Evolutionary conservation across 2,113 vertebrate genomes (phyloP), one percentile per base, ranked within the genome.

Genomic region (Ceyx cyanopectus): DNA sequence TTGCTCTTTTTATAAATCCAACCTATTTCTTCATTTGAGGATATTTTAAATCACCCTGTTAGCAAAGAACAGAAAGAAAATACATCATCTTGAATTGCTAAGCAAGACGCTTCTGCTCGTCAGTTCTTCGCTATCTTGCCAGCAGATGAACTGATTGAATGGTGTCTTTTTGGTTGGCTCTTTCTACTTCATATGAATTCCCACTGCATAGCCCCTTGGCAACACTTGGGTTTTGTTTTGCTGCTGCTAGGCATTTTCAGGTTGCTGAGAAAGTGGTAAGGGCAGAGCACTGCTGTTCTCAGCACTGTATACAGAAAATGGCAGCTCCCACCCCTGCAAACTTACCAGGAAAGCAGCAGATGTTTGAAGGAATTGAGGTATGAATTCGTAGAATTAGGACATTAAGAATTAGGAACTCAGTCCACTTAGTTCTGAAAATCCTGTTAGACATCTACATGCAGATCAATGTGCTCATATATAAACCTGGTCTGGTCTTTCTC

Each of bases 201-300:
- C 26, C 32, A 12, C 30, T 32, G 29, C 20, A 5, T 0, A 0
- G 7, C 13, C 30, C 23, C 32, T 69, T 46, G 34, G 34, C 27
- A 32, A 19, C 0, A 1, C 24, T 69, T 53, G 41, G 41, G 2
- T 40, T 79, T 66, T 62, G 37, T 29, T 74, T n/a, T 40, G 46
- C 37, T 66, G 46, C 60, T 76, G 22, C 22, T 16, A 17, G 22
- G 50, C 12, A 4, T 29, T 40, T 63, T 20, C 18, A 26, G 14
- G 40, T 23, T 54, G 12, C 40, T 20, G 29, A 61, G 30, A 23
- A 88, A 17, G 23, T 26, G 48, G 4, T 8, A 14, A 29, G 48
- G 54, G 58, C n/a, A 89, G 56, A 24, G 46, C 53, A 73, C 43
- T 37, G 13, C 32, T 66, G 1, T 4, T 69, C 65, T 53, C 40